A percentile compares a stretch with the other conserved stretches of the same genome.
These are phyloP conservation scores for Rhynchonycteris naso DNA, from an alignment of 2,797 vertebrate genomes.

Conservation along the genomic window DNA sequence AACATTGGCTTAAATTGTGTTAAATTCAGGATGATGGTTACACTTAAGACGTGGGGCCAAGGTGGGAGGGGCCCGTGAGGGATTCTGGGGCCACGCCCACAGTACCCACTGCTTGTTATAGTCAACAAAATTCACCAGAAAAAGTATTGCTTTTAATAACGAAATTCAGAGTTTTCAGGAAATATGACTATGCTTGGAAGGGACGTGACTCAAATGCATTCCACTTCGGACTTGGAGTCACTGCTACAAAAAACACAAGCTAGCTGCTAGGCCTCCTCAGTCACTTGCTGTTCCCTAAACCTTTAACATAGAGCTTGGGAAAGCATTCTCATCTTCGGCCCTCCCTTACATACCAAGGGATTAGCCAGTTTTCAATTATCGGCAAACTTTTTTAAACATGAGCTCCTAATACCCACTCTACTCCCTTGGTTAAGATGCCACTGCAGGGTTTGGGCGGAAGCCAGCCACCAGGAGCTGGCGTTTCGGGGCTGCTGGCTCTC, in stretches of 20 bases:
- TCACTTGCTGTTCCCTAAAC: neutral
- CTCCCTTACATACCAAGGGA: constrained; percentile 25
- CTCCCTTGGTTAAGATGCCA: neutral
- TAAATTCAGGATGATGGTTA: neutral
- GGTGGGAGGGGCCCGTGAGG: neutral
- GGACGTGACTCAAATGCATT: neutral
- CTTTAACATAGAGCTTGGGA: neutral
- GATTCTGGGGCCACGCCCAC: accelerated
- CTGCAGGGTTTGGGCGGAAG: neutral
- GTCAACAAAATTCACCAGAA: neutral
- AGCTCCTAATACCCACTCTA: neutral
- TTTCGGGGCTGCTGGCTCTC: neutral
- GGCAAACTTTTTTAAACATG: neutral
- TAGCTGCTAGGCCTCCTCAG: neutral
- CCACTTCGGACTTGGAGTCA: neutral
- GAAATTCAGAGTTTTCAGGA: constrained; percentile 41
- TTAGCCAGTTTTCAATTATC: constrained; percentile 45
- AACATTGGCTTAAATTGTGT: neutral
- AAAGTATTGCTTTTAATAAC: constrained; percentile 17
- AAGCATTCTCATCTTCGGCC: neutral
- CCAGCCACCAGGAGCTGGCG: accelerated
- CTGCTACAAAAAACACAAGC: neutral
- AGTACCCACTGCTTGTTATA: neutral
- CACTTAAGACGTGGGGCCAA: accelerated
- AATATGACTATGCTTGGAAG: neutral